These are phyloP conservation scores for Scatophagus argus DNA, from an alignment of 2,113 vertebrate genomes.

Conservation along the genomic window DNA sequence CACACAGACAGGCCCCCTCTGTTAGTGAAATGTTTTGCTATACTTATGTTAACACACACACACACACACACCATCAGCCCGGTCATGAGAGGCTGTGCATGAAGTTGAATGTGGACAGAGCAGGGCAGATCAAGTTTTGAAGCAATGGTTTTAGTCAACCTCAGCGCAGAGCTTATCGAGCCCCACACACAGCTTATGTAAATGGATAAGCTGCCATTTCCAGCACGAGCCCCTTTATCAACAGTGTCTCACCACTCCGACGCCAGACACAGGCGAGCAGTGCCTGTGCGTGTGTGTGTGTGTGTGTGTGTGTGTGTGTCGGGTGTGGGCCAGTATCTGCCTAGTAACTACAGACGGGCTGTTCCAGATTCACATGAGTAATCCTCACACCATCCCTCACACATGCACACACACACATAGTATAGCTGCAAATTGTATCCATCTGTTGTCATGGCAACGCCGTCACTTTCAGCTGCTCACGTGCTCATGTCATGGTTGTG, in stretches of 20 bases:
- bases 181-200: conserved; percentile 74
- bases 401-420: not conserved
- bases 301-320: conserved; percentile 46
- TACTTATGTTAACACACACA: conserved; percentile 13
- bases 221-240: conserved; percentile 72
- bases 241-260: conserved; percentile 65
- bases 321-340: conserved; percentile 66
- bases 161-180: conserved; percentile 70
- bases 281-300: conserved; percentile 44
- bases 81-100: conserved; percentile 29
- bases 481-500: conserved; percentile 40
- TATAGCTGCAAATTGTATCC: conserved; percentile 35
- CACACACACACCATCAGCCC: not conserved
- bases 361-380: conserved; percentile 69
- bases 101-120: conserved; percentile 31
- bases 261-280: conserved; percentile 70
- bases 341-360: conserved; percentile 73
- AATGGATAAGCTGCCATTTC: conserved; percentile 78
- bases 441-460: conserved; percentile 59
- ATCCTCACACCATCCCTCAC: conserved; percentile 43
- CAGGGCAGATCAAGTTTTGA: conserved; percentile 61
- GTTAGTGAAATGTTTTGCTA: conserved; percentile 41
- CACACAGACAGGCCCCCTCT: conserved; percentile 25
- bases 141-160: conserved; percentile 53
- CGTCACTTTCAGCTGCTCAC: conserved; percentile 49